Conservation (phyloP, 2,113 vertebrate genomes). For the Fulmarus glacialis region DNA sequence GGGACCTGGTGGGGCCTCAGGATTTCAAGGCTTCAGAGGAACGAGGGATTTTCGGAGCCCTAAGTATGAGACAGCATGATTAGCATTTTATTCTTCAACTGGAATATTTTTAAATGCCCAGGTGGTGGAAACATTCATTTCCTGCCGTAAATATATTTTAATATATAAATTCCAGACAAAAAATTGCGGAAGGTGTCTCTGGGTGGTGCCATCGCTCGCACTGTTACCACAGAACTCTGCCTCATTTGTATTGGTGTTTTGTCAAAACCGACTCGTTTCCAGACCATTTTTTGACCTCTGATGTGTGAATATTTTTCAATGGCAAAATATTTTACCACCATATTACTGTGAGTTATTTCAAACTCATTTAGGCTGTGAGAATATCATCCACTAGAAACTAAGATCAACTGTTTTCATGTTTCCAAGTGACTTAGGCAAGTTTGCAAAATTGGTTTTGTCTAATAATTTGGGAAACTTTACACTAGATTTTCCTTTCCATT, state of each 20-base stretch:
- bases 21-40: background rate
- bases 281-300: background rate
- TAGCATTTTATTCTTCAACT: background rate
- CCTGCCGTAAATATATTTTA: background rate
- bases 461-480: background rate
- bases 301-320: background rate
- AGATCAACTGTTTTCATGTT: background rate
- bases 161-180: background rate
- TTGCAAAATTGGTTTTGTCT: background rate
- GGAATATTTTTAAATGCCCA: background rate
- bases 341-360: background rate
- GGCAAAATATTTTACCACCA: background rate
- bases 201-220: background rate
- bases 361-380: background rate
- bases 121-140: background rate
- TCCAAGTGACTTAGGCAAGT: background rate
- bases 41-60: background rate
- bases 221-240: background rate
- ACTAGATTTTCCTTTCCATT: background rate
- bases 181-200: accelerated
- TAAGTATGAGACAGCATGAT: background rate
- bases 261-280: background rate
- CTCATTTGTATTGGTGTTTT: background rate
- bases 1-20: background rate
- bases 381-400: background rate